phyloP scores from a whole-genome alignment of 1,140 invertebrate genomes.

The Hesperophylax magnus region DNA sequence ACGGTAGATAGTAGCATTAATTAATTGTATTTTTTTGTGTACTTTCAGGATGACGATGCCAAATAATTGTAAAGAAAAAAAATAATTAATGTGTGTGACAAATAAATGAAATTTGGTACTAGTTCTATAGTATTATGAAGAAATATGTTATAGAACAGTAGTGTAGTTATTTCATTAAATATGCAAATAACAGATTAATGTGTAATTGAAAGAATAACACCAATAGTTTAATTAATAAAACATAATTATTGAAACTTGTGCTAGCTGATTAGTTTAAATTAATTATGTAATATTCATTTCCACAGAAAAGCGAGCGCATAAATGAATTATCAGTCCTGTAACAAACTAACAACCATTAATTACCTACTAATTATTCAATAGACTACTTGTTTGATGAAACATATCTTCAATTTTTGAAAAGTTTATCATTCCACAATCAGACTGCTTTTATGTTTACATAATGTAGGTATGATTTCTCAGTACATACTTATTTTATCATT shows the following conservation, averaged over 20 bases:
- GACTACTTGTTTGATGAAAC: background rate
- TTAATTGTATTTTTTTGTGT: background rate
- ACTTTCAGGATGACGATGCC: slow-evolving; percentile 18
- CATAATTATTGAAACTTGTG: background rate
- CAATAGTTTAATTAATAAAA: background rate
- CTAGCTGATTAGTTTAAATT: background rate
- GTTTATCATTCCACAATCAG: slow-evolving; percentile 20
- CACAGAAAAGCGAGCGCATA: no score
- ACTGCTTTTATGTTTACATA: slow-evolving; percentile 20
- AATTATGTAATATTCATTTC: background rate
- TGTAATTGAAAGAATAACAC: slow-evolving; percentile 12
- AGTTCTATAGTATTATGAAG: background rate
- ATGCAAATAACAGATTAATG: background rate
- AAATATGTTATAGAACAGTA: slow-evolving; percentile 1
- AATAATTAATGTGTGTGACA: slow-evolving; percentile 4
- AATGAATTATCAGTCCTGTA: no score
- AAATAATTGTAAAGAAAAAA: slow-evolving; percentile 6
- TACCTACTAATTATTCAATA: background rate
- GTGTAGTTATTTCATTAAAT: no score
- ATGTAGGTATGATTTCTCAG: no score
- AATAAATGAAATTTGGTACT: slow-evolving; percentile 13
- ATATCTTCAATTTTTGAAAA: slow-evolving; percentile 8
- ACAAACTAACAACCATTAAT: background rate
- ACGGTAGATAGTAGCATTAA: no score
- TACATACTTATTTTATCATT: no score